These are phyloP conservation scores for Proisotoma minuta DNA, from an alignment of 2,888 invertebrate genomes.

Conservation along the genomic window DNA sequence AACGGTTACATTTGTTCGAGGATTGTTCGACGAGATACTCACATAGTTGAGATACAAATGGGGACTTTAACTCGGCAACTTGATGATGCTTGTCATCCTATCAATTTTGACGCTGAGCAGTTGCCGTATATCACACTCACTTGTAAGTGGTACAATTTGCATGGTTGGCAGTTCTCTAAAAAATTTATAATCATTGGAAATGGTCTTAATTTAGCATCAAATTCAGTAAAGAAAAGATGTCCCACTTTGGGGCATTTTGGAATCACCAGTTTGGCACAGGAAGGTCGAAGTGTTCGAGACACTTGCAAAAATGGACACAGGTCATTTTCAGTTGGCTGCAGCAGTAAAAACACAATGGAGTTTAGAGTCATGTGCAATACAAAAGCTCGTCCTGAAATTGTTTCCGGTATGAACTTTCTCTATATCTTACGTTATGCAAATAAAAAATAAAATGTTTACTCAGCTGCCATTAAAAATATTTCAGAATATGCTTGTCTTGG, in stretches of 20 bases:
- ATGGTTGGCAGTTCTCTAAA: not conserved
- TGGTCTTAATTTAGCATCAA: conserved; percentile 60
- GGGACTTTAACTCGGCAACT: conserved; percentile 67
- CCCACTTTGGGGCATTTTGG: conserved; percentile 65
- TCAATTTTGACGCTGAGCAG: conserved; percentile 72
- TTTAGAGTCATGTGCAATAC: conserved; percentile 61
- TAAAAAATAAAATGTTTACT: not conserved
- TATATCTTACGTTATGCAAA: not conserved
- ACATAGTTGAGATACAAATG: conserved; percentile 82
- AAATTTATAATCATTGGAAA: not conserved
- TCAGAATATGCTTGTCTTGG: conserved; percentile 85
- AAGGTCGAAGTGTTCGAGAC: conserved; percentile 52
- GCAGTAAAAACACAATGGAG: conserved; percentile 71
- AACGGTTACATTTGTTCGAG: conserved; percentile 87
- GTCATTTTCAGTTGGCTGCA: conserved; percentile 69
- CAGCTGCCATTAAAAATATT: conserved; percentile 22
- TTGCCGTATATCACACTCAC: conserved; percentile 80
- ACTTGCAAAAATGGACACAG: conserved; percentile 57
- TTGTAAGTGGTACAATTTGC: conserved; percentile 61
- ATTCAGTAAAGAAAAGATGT: conserved; percentile 76
- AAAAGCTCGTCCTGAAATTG: not conserved
- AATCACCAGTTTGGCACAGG: conserved; percentile 62
- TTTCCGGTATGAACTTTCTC: not conserved
- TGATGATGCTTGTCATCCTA: conserved; percentile 78
- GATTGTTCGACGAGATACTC: conserved; percentile 76